phyloP scores from a whole-genome alignment of 2,113 vertebrate genomes.

The Pedionomus torquatus region DNA sequence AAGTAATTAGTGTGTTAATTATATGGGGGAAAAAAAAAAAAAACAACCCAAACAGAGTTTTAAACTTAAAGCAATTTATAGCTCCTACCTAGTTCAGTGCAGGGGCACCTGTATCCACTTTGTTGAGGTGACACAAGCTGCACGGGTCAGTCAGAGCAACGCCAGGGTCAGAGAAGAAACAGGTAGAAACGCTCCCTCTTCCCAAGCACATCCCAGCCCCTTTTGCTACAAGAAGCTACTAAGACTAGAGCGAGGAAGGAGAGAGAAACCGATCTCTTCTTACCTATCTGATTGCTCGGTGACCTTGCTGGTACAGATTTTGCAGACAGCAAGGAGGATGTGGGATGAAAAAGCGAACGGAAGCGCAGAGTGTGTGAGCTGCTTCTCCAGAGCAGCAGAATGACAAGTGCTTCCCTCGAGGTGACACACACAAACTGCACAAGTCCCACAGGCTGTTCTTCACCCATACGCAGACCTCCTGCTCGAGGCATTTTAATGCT shows the following conservation, averaged over 20 bases:
- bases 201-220: background rate
- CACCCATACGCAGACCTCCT: background rate
- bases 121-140: background rate
- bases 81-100: background rate
- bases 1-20: background rate
- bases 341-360: background rate
- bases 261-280: background rate
- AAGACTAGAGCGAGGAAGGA: background rate
- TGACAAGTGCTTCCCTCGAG: background rate
- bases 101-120: background rate
- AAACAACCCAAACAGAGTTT: background rate
- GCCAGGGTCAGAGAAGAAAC: background rate
- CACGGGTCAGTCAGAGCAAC: background rate
- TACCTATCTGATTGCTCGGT: background rate
- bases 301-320: background rate
- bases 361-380: background rate
- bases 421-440: background rate
- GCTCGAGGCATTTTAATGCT: background rate
- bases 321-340: background rate
- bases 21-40: background rate
- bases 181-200: background rate
- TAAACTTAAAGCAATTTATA: background rate
- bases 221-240: background rate
- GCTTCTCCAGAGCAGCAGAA: background rate
- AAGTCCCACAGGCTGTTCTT: background rate